Base-by-base conservation (phyloP, 2,888 invertebrate genomes). In the Byasa hedistus region DNA sequence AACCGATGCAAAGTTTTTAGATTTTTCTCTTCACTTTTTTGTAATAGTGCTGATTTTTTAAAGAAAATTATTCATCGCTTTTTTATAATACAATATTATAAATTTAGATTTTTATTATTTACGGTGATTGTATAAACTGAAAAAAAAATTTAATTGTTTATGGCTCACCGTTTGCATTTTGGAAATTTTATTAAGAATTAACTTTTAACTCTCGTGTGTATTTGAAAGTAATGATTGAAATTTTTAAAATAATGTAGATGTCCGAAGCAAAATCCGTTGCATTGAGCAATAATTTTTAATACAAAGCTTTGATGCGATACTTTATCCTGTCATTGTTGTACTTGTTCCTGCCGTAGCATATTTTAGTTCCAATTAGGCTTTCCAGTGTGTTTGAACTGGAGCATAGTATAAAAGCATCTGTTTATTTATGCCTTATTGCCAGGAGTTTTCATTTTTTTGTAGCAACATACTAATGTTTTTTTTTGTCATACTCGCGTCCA, bases 401-500 rank as follows among this genome's bases (percentile, higher is more conserved):
- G 52, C 22, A 23, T 54, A 54, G 10, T 54, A 22, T 54, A 23
- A 21, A 51, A 54, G 22, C 52, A 54, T 2, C 5, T 10, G 52
- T 22, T 54, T 54, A 54, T n/a, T 54, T 22, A 22, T 22, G 52
- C 15, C 8, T 22, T n/a, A 54, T 54, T 12, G 52, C 12, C 12
- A 54, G 7, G 24, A 22, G 23, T 51, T 22, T 64, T 58, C 24
- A 44, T 60, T 52, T 39, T 15, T 54, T 60, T 56, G 65, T 57
- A 21, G 48, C 51, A 44, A 23, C 63, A 57, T 24, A 60, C 27
- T 60, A 68, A 70, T 61, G 62, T 66, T 64, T 22, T 58, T 61
- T 65, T 12, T 68, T 69, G 69, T 69, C 61, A 32, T 36, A 36
- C 3, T n/a, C 39, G 66, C 52, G 21, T 22, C 22, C 27, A 65